Percentiles rank a stretch among this genome's conserved stretches.
These are phyloP conservation scores for Vanessa tameamea DNA, from an alignment of 1,140 invertebrate genomes.

Conservation along the genomic window DNA sequence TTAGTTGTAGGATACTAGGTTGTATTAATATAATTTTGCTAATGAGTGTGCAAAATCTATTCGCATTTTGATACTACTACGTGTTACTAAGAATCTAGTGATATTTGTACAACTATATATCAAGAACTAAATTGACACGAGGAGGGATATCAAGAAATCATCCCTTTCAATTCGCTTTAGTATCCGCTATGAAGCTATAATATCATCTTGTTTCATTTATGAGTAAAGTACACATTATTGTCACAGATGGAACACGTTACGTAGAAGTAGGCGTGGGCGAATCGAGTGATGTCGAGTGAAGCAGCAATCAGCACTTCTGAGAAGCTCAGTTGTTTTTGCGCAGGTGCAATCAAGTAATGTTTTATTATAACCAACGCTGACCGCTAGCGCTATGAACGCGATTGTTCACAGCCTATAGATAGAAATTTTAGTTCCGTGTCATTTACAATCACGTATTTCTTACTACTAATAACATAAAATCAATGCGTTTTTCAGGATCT, in stretches of 20 bases:
- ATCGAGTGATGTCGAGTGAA: conserved; percentile 34
- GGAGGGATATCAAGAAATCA: not conserved
- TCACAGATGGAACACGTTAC: conserved; percentile 35
- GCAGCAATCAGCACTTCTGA: conserved; percentile 59
- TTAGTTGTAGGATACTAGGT: no score
- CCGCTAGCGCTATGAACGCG: conserved; percentile 19
- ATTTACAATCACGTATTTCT: not conserved
- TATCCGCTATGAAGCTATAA: not conserved
- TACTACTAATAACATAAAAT: not conserved
- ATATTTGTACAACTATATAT: not conserved
- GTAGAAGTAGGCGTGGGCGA: conserved; percentile 33
- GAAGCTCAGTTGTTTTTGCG: conserved; percentile 56
- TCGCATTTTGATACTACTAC: no score
- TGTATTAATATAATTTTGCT: no score
- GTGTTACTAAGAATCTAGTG: no score
- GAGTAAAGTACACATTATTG: conserved; percentile 19
- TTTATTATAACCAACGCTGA: conserved; percentile 32
- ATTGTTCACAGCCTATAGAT: conserved; percentile 21
- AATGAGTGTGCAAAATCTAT: no score
- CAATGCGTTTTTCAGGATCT: not conserved
- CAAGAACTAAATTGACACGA: not conserved
- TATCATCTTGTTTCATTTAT: conserved; percentile 1
- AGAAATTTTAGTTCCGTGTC: conserved; percentile 6
- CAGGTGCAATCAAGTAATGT: conserved; percentile 55
- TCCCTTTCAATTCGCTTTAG: not conserved